Percentiles rank a stretch among this genome's conserved stretches.
Conservation (phyloP, 2,113 vertebrate genomes). For the Ctenodactylus gundi region DNA sequence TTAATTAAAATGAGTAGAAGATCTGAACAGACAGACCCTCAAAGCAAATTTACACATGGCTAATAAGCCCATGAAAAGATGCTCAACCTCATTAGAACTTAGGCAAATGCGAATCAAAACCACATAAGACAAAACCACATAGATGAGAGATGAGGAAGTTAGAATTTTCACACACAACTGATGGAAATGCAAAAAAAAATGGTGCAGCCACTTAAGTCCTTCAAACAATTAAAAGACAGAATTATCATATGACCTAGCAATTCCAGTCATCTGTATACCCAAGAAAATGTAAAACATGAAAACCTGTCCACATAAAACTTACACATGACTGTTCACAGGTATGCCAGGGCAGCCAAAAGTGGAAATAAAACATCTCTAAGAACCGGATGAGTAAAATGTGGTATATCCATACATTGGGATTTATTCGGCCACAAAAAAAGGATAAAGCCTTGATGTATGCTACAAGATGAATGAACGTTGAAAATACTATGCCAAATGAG, state of each 20-base stretch:
- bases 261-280: neutral
- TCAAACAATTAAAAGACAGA: neutral
- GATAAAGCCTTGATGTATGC: rapidly evolving
- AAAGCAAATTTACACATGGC: slow-evolving; percentile 10
- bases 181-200: neutral
- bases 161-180: neutral
- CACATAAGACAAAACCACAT: neutral
- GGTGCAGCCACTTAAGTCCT: neutral
- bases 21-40: neutral
- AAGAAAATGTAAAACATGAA: neutral
- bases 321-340: neutral
- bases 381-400: neutral
- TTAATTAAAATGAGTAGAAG: slow-evolving; percentile 30
- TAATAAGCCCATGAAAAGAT: neutral
- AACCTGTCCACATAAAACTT: neutral
- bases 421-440: neutral
- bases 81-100: neutral
- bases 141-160: neutral
- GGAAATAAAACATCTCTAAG: neutral
- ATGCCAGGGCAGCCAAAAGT: neutral
- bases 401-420: neutral
- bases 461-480: neutral
- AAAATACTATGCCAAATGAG: neutral
- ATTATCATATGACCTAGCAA: neutral
- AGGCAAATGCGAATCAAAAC: slow-evolving; percentile 3